Evolutionary conservation across 1,140 invertebrate genomes (phyloP).

Genomic region (Philopotamus ludificatus): DNA sequence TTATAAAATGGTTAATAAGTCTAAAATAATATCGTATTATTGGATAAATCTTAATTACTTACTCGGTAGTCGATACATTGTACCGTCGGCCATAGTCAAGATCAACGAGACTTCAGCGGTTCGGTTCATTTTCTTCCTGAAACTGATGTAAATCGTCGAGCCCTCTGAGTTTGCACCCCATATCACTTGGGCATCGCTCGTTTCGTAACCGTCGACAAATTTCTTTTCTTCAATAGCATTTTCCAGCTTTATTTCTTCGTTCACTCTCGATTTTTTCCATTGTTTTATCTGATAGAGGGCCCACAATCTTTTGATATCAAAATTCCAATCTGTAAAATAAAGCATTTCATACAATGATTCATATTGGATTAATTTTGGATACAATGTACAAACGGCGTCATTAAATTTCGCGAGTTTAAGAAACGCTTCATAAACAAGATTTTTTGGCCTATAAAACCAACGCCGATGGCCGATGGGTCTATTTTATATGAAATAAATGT

Average conservation of each 20-base stretch:
- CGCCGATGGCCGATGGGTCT: too few relatives aligned
- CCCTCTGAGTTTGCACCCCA: slow-evolving; percentile 51
- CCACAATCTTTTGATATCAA: slow-evolving; percentile 46
- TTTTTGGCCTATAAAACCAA: too few relatives aligned
- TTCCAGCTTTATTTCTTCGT: slow-evolving; percentile 7
- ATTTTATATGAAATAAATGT: too few relatives aligned
- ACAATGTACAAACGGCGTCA: too few relatives aligned
- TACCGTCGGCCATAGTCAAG: slow-evolving; percentile 53
- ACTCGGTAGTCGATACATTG: slow-evolving; percentile 55
- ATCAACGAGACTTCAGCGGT: slow-evolving; percentile 51
- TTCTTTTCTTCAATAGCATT: slow-evolving; percentile 22
- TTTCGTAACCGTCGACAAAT: slow-evolving; percentile 38
- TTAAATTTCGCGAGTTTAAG: too few relatives aligned
- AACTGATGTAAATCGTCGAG: slow-evolving; percentile 48
- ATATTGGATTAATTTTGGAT: too few relatives aligned
- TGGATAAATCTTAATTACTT: slow-evolving; percentile 30
- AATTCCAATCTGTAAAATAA: slow-evolving; percentile 50
- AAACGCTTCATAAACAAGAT: too few relatives aligned
- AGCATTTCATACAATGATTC: not conserved
- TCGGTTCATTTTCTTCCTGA: slow-evolving; percentile 46
- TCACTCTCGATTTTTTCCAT: slow-evolving; percentile 45
- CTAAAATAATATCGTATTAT: not conserved
- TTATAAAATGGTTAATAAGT: slow-evolving; percentile 3
- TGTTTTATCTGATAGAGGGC: slow-evolving; percentile 46
- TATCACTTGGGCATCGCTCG: slow-evolving; percentile 48